These are phyloP conservation scores for Diplodus sargus DNA, from an alignment of 2,797 vertebrate genomes.

Conservation along the genomic window DNA sequence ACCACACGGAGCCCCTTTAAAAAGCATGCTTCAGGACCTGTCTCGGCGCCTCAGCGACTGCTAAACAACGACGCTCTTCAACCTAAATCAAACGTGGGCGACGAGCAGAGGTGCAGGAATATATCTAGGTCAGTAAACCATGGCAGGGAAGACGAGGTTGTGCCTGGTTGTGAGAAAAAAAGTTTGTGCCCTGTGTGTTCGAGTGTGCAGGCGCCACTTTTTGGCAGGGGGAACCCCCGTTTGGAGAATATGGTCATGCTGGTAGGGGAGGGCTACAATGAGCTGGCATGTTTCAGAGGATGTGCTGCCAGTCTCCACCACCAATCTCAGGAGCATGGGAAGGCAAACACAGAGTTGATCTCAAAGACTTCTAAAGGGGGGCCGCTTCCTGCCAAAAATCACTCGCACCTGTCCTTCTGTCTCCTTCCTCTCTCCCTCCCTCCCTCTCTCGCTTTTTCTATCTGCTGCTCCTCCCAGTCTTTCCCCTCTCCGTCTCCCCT, in stretches of 20 bases:
- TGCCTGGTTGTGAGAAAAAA: neutral
- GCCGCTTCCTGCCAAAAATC: slow-evolving; percentile 78
- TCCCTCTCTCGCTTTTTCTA: slow-evolving; percentile 30
- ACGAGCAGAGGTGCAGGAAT: slow-evolving; percentile 22
- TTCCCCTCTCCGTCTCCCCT: slow-evolving; percentile 37
- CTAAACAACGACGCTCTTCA: slow-evolving; percentile 3
- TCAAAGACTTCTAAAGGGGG: slow-evolving; percentile 80
- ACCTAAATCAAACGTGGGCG: slow-evolving; percentile 12
- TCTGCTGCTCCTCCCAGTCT: slow-evolving; percentile 58
- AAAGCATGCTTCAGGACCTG: neutral
- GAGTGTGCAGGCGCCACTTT: slow-evolving; percentile 14
- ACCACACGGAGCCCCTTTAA: neutral
- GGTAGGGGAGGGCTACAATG: slow-evolving; percentile 64
- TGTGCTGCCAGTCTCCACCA: slow-evolving; percentile 70
- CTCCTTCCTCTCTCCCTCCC: slow-evolving; percentile 46
- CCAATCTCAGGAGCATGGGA: slow-evolving; percentile 83
- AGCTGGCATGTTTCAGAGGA: slow-evolving; percentile 59
- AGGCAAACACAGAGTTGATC: slow-evolving; percentile 84
- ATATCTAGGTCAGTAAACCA: slow-evolving; percentile 70
- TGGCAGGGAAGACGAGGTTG: slow-evolving; percentile 24
- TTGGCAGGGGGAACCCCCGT: slow-evolving; percentile 61
- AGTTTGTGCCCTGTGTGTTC: slow-evolving; percentile 13
- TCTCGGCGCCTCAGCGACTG: neutral
- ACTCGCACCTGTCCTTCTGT: slow-evolving; percentile 83
- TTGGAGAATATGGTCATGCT: slow-evolving; percentile 63